Evolutionary conservation across 2,113 vertebrate species (phyloP).

Genomic region (Eidolon helvum): DNA sequence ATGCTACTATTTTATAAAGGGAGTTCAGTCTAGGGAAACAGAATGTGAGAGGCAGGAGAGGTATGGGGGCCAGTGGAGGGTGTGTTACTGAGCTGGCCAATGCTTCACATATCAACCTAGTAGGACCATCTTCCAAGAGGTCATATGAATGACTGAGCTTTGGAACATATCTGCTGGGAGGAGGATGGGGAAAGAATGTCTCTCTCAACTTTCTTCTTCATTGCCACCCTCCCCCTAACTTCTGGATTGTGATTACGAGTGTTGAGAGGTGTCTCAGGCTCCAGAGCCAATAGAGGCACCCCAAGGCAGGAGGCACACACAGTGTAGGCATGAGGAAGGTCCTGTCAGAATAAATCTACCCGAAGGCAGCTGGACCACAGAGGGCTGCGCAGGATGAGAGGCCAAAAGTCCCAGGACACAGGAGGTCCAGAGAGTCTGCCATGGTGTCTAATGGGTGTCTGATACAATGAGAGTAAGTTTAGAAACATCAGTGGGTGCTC

Average conservation of each 20-base stretch:
- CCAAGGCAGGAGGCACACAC: background rate
- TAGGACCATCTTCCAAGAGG: background rate
- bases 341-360: background rate
- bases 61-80: background rate
- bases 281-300: background rate
- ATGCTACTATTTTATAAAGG: background rate
- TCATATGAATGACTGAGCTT: background rate
- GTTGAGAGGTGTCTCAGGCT: background rate
- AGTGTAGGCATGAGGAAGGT: background rate
- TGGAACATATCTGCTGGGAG: background rate
- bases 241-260: background rate
- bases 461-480: background rate
- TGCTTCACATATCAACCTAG: background rate
- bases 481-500: background rate
- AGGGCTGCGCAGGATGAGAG: background rate
- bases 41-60: background rate
- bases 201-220: background rate
- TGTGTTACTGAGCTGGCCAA: background rate
- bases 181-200: background rate
- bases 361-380: background rate
- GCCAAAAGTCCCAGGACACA: background rate
- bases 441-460: rapidly evolving
- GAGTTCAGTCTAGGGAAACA: background rate
- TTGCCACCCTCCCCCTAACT: background rate
- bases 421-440: background rate